These are phyloP conservation scores for Habroteleia sp. DNA, from an alignment of 2,888 invertebrate species.

Conservation along the genomic window DNA sequence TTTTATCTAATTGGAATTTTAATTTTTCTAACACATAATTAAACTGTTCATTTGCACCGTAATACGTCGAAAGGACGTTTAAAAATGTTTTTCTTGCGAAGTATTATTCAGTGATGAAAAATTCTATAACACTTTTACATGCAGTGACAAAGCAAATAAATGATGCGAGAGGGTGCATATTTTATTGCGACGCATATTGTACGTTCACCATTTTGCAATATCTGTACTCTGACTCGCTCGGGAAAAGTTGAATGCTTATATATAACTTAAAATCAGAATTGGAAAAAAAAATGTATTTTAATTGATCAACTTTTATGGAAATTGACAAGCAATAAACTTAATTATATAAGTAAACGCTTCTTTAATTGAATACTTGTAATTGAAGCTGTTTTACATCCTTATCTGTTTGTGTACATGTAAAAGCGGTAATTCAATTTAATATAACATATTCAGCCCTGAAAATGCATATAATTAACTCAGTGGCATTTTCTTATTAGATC, in stretches of 20 bases:
- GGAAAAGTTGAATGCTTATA: too few species aligned
- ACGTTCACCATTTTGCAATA: slow-evolving; percentile 28
- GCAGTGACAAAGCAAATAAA: slow-evolving; percentile 57
- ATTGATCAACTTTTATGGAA: too few species aligned
- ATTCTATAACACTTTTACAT: slow-evolving; percentile 24
- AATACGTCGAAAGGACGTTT: slow-evolving; percentile 4
- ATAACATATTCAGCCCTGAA: slow-evolving; percentile 8
- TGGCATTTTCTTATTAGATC: slow-evolving; percentile 11
- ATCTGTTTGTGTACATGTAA: too few species aligned
- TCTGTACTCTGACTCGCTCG: slow-evolving; percentile 7
- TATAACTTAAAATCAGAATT: too few species aligned
- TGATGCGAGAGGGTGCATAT: slow-evolving; percentile 56
- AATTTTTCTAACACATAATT: background rate
- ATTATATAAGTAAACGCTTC: too few species aligned
- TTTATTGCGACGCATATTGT: slow-evolving; percentile 42
- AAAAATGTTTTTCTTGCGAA: slow-evolving; percentile 12
- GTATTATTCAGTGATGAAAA: slow-evolving; percentile 27
- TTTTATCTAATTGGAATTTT: slow-evolving; percentile 16
- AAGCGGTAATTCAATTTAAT: too few species aligned
- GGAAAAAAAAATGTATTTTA: too few species aligned
- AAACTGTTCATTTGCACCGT: slow-evolving; percentile 4
- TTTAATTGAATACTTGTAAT: too few species aligned
- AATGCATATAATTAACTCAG: slow-evolving; percentile 16
- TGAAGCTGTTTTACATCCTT: too few species aligned
- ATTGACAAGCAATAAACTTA: too few species aligned